phyloP scores from a whole-genome alignment of 2,888 invertebrate genomes.

The Platycnemis pennipes region DNA sequence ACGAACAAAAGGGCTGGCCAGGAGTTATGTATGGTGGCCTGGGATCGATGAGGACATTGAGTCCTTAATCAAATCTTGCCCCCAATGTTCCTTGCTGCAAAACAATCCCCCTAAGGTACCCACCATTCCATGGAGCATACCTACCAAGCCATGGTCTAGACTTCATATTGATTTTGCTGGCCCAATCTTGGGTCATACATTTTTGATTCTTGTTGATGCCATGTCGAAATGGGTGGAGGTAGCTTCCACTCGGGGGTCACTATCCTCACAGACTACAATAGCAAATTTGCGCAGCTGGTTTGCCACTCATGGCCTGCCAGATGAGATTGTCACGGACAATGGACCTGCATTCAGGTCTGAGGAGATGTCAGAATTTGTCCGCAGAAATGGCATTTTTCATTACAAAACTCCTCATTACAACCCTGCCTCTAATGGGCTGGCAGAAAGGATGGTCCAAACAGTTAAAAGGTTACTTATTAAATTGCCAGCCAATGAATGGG shows the following conservation, averaged over 20 bases:
- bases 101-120: slow-evolving; percentile 71
- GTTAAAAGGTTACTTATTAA: slow-evolving; percentile 38
- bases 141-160: slow-evolving; percentile 15
- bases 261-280: slow-evolving; percentile 21
- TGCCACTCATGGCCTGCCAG: slow-evolving; percentile 58
- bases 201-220: slow-evolving; percentile 57
- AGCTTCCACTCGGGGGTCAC: slow-evolving; percentile 6
- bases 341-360: slow-evolving; percentile 67
- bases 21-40: background rate
- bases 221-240: slow-evolving; percentile 68
- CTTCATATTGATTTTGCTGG: slow-evolving; percentile 68
- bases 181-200: slow-evolving; percentile 9
- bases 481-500: slow-evolving; percentile 68
- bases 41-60: background rate
- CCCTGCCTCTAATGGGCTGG: slow-evolving; percentile 66
- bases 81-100: slow-evolving; percentile 70
- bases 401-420: slow-evolving; percentile 53
- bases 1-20: background rate
- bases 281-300: slow-evolving; percentile 31
- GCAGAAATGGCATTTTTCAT: slow-evolving; percentile 43
- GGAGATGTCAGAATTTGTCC: slow-evolving; percentile 34
- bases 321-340: slow-evolving; percentile 55
- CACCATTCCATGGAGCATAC: slow-evolving; percentile 51
- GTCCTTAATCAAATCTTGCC: slow-evolving; percentile 69
- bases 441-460: slow-evolving; percentile 66